These are phyloP conservation scores for Tupiocoris notatus DNA, from an alignment of 2,888 invertebrate genomes.

Conservation along the genomic window DNA sequence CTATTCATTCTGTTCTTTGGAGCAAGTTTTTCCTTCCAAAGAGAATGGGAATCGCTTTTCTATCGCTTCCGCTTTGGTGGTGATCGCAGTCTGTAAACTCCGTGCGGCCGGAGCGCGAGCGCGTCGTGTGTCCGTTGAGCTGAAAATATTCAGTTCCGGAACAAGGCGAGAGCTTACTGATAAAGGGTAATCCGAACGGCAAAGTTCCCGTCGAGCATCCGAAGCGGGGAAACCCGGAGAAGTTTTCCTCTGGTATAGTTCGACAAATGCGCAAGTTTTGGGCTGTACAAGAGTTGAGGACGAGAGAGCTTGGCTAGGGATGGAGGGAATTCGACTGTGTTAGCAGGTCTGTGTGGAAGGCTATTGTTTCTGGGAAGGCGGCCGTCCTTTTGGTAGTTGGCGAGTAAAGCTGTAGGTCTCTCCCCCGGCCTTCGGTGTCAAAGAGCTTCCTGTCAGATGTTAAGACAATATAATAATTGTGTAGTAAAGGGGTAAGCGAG, in stretches of 20 bases:
- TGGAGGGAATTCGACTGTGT: too few relatives aligned
- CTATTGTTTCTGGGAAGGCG: background rate
- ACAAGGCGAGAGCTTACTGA: background rate
- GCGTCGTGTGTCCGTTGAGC: background rate
- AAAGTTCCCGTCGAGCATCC: background rate
- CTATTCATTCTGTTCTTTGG: too few relatives aligned
- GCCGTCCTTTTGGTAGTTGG: background rate
- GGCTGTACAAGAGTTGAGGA: background rate
- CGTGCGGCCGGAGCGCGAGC: background rate
- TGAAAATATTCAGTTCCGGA: background rate
- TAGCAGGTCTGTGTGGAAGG: too few relatives aligned
- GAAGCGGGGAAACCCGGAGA: background rate
- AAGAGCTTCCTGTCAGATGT: constrained; percentile 41
- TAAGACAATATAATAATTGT: constrained; percentile 42
- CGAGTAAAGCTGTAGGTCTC: background rate
- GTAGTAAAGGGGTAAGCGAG: background rate
- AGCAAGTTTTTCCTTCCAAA: too few relatives aligned
- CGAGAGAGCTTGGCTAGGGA: background rate
- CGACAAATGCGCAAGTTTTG: background rate
- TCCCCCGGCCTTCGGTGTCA: constrained; percentile 13
- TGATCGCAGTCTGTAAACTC: too few relatives aligned
- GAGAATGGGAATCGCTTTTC: too few relatives aligned
- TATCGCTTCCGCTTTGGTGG: too few relatives aligned
- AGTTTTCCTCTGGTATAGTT: background rate
- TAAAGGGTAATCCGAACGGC: background rate